Evolutionary conservation across 1,140 invertebrate species (phyloP), one percentile per base, ranked within the genome.

Genomic region (Vanessa atalanta): DNA sequence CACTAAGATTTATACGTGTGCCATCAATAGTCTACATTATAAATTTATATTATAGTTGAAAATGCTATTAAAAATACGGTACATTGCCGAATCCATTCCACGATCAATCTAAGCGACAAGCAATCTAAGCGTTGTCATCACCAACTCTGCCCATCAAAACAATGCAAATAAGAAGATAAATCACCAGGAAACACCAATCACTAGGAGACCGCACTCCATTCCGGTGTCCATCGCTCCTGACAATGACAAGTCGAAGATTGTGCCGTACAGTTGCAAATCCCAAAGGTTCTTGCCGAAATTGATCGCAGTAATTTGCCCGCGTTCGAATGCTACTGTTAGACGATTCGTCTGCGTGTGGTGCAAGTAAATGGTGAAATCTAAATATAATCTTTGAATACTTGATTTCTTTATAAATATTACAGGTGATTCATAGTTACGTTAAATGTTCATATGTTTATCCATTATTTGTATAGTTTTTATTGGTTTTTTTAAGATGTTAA

Each of bases 201-300:
- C 69, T 67, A 73, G 69, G 66, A 75, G 76, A 75, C 80, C 76
- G 64, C 81, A 82, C 78, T 80, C 79, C 79, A 83, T 81, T 79
- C 78, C 73, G 60, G 65, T 83, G 82, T 85, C 84, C 79, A 85
- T 81, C 80, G 70, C 63, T 72, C 55, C 72, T 84, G 86, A 87
- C 87, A 86, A 84, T 87, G 87, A 90, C 86, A 88, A 90, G 86
- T 88, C 72, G 86, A 88, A 89, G 87, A 90, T 90, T 89, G 87
- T 83, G 87, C 80, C 84, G 79, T 72, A 79, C 80, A 78, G 75
- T 82, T 84, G 83, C 85, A 85, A 90, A 84, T 90, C 87, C 83
- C 84, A 47, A 73, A 82, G 84, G 74, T 80, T 75, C 77, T 79
- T 78, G 65, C 77, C 77, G 83, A 83, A 86, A 90, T 90, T 88